These are phyloP conservation scores for Cecropterus lyciades DNA, from an alignment of 1,140 invertebrate genomes.

Conservation along the genomic window DNA sequence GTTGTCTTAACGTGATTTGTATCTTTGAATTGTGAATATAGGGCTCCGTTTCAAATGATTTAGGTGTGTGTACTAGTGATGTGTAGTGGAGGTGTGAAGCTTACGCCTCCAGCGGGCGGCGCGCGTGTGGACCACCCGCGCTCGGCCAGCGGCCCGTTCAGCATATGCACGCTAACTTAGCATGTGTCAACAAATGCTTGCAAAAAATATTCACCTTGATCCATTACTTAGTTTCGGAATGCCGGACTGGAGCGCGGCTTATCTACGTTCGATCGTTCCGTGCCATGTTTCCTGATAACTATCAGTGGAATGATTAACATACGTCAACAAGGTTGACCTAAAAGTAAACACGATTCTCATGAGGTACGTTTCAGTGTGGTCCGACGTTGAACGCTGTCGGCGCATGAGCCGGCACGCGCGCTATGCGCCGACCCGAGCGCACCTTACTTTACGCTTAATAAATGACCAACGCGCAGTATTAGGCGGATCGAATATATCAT, in stretches of 20 bases:
- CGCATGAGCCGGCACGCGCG: constrained; percentile 72
- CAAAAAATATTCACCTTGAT: constrained; percentile 14
- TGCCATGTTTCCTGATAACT: constrained; percentile 48
- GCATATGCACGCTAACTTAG: constrained; percentile 4
- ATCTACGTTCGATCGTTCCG: constrained; percentile 19
- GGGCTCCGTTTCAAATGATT: constrained; percentile 20
- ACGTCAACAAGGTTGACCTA: constrained; percentile 73
- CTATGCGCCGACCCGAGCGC: constrained; percentile 65
- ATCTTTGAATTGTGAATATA: constrained; percentile 19
- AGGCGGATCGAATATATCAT: constrained; percentile 83
- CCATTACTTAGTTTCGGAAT: constrained; percentile 9
- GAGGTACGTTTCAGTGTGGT: constrained; percentile 67
- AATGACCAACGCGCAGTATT: constrained; percentile 77
- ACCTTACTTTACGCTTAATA: constrained; percentile 70
- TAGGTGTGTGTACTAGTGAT: constrained; percentile 35
- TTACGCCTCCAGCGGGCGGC: constrained; percentile 58
- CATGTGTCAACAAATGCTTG: constrained; percentile 16
- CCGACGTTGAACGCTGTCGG: constrained; percentile 66
- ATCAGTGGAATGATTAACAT: constrained; percentile 65
- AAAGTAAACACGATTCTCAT: constrained; percentile 49
- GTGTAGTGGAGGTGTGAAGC: constrained; percentile 65
- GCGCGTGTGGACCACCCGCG: constrained; percentile 69
- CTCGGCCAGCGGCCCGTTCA: constrained; percentile 50
- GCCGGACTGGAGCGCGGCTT: not conserved
- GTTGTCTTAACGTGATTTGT: not conserved